Evolutionary conservation across 1,140 invertebrate genomes (phyloP), one percentile per base, ranked within the genome.

Genomic region (Drosophila mayri): DNA sequence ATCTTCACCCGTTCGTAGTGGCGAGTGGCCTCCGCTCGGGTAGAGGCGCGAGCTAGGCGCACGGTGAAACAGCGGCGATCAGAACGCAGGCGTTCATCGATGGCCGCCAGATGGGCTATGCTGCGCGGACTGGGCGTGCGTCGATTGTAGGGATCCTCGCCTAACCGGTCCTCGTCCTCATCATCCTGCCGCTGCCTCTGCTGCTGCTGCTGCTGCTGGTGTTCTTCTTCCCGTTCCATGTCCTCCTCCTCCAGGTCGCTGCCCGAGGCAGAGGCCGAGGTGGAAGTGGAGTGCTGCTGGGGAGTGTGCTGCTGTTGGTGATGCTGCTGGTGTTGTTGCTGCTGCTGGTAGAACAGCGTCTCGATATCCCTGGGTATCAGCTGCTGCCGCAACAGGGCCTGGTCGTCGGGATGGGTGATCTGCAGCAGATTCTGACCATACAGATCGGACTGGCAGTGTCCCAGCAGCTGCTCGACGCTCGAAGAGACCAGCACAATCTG

Each of bases 401-500:
- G 95, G 87, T 98, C 97, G 4, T 96, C 95, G 10, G 95, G 95
- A 87, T 97, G 95, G 3, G 96, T 95, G 60, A 97, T 95, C 61
- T 95, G 95, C 82, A 95, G 95, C 57, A 98, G 92, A 47, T 96
- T 97, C 82, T 97, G 96, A 0, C 98, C 97, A 91, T 98, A 95
- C 66, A 98, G 93, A 81, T 98, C 97, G 61, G 95, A 94, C 96
- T 97, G 96, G 50, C 95, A 95, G 91, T 98, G 96, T 47, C 97
- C 97, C 41, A 98, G 94, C 57, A 97, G 94, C 76, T 96, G 95
- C 77, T 97, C 96, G 1, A 98, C 95, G 71, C 96, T 96, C 49
- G 95, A 94, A 8, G 98, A 97, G 11, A 98, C 95, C 77, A 98
- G 96, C 22, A 98, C 95, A 38, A 99, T 96, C 88, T 97, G 96